phyloP scores from a whole-genome alignment of 2,113 vertebrate species.

The Equus przewalskii region DNA sequence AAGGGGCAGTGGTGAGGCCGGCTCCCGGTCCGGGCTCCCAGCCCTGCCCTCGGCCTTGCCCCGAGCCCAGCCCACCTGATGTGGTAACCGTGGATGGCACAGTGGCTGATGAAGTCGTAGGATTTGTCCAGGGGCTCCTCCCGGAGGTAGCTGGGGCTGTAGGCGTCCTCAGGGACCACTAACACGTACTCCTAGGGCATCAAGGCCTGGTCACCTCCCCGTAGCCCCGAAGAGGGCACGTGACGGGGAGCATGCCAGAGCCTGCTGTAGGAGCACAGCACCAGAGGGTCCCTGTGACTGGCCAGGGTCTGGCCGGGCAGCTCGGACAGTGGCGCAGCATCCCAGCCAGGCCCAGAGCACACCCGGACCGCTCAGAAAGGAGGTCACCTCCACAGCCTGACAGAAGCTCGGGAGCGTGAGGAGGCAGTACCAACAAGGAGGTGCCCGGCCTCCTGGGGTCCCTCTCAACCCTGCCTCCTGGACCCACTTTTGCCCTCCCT shows the following conservation, averaged over 20 bases:
- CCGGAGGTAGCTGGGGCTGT: constrained; percentile 92
- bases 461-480: background rate
- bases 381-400: accelerated
- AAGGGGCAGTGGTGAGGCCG: background rate
- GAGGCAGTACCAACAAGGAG: accelerated
- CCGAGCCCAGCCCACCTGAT: constrained; percentile 89
- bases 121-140: constrained; percentile 97
- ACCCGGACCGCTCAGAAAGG: background rate
- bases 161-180: constrained; percentile 93
- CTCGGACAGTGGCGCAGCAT: accelerated
- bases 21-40: accelerated
- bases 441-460: background rate
- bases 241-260: accelerated
- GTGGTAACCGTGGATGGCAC: constrained; percentile 95
- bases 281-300: background rate
- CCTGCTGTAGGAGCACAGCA: accelerated
- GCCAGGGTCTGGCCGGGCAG: accelerated
- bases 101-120: constrained; percentile 97
- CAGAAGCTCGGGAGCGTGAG: accelerated
- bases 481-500: accelerated
- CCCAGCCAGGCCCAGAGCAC: background rate
- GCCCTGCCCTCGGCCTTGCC: accelerated
- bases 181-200: constrained; percentile 93
- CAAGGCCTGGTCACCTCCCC: background rate
- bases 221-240: accelerated